Conservation (phyloP, 2,888 invertebrate species). For the Calliopum simillimum region DNA sequence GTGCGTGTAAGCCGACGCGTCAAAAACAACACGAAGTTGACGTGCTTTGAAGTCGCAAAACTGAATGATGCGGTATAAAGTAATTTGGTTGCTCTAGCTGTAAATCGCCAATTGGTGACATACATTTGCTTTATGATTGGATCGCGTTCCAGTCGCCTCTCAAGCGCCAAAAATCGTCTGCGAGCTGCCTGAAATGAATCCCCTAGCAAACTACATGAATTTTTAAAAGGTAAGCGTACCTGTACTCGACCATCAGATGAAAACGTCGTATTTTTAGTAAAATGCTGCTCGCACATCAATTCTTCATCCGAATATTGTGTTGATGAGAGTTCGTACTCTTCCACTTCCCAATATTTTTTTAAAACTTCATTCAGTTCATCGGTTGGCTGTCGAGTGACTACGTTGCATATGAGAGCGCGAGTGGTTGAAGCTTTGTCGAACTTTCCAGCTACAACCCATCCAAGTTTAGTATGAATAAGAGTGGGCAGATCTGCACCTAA, state of each 20-base stretch:
- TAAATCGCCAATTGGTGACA: constrained; percentile 1
- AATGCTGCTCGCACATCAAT: background rate
- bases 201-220: background rate
- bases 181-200: constrained; percentile 13
- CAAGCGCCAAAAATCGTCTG: constrained; percentile 28
- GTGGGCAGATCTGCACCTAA: too few species aligned
- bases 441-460: too few species aligned
- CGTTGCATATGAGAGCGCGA: too few species aligned
- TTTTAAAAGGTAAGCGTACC: background rate
- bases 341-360: too few species aligned
- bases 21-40: constrained; percentile 34
- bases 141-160: constrained; percentile 11
- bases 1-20: too few species aligned
- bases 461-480: too few species aligned
- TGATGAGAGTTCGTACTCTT: too few species aligned
- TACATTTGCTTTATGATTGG: constrained; percentile 1
- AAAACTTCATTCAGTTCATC: too few species aligned
- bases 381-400: too few species aligned
- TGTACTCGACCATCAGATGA: constrained; percentile 6
- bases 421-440: too few species aligned
- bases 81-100: constrained; percentile 37
- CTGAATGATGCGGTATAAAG: too few species aligned
- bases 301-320: constrained; percentile 1
- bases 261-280: background rate
- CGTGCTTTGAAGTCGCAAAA: too few species aligned